Evolutionary conservation across 2,797 vertebrate genomes (phyloP), one percentile per base, ranked within the genome.

Genomic region (Vultur gryphus): DNA sequence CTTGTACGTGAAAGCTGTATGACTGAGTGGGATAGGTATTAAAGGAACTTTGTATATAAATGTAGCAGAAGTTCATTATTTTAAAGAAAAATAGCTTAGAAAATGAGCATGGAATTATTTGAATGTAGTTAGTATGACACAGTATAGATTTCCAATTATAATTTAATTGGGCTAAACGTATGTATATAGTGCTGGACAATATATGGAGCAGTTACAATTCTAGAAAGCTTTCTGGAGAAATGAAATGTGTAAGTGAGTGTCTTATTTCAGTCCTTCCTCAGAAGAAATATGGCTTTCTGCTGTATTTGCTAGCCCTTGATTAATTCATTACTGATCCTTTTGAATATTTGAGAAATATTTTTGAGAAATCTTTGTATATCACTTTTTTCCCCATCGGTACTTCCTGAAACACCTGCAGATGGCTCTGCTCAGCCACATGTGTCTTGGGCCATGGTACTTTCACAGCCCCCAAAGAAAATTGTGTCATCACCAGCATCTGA

Each of bases 391-490:
- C 70, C 65, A 92, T 2, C n/a, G 35, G 87, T 91, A 62, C 96
- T 98, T 93, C 79, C 92, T 92, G 95, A 91, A 94, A 90, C 91
- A n/a, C 87, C 93, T 91, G 93, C 96, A 96, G 96, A 94, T 92
- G 96, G 92, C 84, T 97, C 96, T 93, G 83, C 96, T 91, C 97
- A 97, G 77, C 59, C 77, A 4, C n/a, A 5, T 5, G 91, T 97
- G 9, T 99, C 99, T 49, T 99, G 99, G 99, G 99, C 99, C 8
- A 98, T 97, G 64, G 96, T 99, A 19, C 98, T 99, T 71, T 98
- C 98, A 29, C 98, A 99, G 92, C 97, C 98, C 67, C 98, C 98
- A 25, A 98, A 98, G 96, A 98, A 97, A 94, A 64, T 54, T 81
- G 79, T 80, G 76, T 48, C 91, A 24, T 92, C 93, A 78, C 89